Base-by-base conservation (phyloP, 2,113 vertebrate genomes). In the Mionectes macconnelli region DNA sequence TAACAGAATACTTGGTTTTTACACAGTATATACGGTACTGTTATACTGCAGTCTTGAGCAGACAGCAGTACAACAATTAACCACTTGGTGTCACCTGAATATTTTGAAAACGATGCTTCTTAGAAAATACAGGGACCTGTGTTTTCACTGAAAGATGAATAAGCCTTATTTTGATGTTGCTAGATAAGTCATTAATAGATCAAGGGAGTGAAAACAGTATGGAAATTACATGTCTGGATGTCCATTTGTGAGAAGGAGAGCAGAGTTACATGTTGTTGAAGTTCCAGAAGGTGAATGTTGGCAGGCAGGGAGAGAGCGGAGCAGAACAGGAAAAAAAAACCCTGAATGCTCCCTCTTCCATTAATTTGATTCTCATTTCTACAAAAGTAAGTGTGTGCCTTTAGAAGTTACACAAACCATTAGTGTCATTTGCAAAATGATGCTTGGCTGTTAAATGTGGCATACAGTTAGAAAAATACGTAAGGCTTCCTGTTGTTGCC, bases 1-100 rank as follows among this genome's bases (percentile, higher is more conserved):
- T 68, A 63, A 42, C 7, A 49, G 52, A 73, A 53, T 66, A 19
- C 25, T 75, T 66, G 17, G 1, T 37, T 84, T 31, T 52, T 68
- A 44, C 35, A 55, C 24, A 23, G 10, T 66, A 10, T 30, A 3
- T 14, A 4, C 4, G 17, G 22, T 42, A 24, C 14, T 69, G 70
- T 42, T 55, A 28, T 44, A 15, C 14, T n/a, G n/a, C 45, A 73
- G 70, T 89, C 39, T 73, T 89, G 55, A 78, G 83, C 80, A 69
- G 87, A 30, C 5, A 64, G 83, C 69, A 97, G 18, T 97, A 80
- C 91, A 93, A 40, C 80, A 70, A 31, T 57, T 77, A 78, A 72
- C 96, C 96, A 94, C 96, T 90, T 93, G 94, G 84, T 96, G 95
- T 97, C 95, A 31, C 92, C 67, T 88, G 70, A 90, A 75, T 87